Percentiles rank a stretch among this genome's conserved stretches.
Evolutionary conservation across 37 sponge, comb jelly and placozoan genomes (phyloP).

Genomic region (Beroe ovata): DNA sequence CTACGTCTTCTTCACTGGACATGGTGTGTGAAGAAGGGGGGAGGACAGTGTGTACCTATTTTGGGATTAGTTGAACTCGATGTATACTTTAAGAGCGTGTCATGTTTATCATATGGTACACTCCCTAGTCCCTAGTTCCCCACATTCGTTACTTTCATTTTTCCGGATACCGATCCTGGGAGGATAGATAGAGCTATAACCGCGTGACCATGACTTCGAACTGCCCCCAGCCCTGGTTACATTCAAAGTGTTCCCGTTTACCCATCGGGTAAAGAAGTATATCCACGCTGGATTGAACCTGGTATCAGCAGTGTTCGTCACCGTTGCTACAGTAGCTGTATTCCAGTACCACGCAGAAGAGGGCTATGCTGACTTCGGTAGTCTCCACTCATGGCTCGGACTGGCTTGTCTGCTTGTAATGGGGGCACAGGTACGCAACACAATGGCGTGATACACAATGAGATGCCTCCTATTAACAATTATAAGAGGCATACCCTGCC

Average conservation of each 20-base stretch:
- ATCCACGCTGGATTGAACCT: neutral
- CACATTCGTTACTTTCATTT: no score
- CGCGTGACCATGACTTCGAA: no score
- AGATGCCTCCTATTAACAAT: no score
- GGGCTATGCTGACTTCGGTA: neutral
- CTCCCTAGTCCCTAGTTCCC: no score
- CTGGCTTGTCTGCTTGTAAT: neutral
- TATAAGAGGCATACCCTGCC: no score
- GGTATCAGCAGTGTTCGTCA: neutral
- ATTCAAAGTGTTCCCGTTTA: neutral
- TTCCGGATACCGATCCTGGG: no score
- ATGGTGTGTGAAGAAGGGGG: no score
- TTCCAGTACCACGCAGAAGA: neutral
- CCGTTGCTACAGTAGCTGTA: neutral
- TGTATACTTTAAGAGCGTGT: neutral
- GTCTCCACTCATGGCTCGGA: constrained; percentile 2
- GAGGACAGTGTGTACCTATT: no score
- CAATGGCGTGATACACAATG: no score
- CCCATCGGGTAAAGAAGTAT: neutral
- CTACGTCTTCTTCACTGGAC: neutral
- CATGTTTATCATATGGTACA: no score
- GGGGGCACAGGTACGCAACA: neutral
- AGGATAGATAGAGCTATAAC: no score
- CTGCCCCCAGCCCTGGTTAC: neutral
- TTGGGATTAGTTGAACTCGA: no score